These are phyloP conservation scores for Scaptomyza graminum DNA, from an alignment of 1,140 invertebrate species.

Conservation along the genomic window DNA sequence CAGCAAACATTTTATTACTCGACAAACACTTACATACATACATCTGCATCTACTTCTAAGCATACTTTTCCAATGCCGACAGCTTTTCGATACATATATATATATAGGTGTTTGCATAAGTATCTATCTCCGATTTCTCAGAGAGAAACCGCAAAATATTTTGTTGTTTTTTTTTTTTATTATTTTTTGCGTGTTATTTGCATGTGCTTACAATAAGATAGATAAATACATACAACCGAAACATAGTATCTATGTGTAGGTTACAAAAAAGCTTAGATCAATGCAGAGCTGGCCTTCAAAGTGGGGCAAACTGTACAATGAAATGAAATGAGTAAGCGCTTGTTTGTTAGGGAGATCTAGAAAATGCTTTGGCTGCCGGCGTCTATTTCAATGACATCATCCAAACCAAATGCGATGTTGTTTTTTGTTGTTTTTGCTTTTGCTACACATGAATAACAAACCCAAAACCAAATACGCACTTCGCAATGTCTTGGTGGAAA, in stretches of 20 bases:
- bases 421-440: not conserved
- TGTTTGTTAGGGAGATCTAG: conserved; percentile 18
- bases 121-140: not conserved
- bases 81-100: not conserved
- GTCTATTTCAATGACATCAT: conserved; percentile 60
- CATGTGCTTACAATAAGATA: too few relatives aligned
- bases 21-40: conserved; percentile 21
- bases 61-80: conserved; percentile 1
- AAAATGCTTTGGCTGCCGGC: conserved; percentile 27
- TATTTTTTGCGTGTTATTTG: conserved; percentile 6
- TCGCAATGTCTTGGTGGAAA: not conserved
- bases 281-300: conserved; percentile 6
- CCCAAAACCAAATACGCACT: conserved; percentile 47
- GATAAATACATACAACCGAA: not conserved
- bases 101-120: not conserved
- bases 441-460: conserved; percentile 31
- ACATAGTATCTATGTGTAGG: not conserved
- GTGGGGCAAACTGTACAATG: too few relatives aligned
- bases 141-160: not conserved
- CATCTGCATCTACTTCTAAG: not conserved
- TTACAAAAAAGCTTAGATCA: conserved; percentile 19
- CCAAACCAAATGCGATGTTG: conserved; percentile 44
- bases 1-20: conserved; percentile 25
- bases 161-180: not conserved
- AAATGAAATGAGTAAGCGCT: conserved; percentile 26